These are phyloP conservation scores for Clarias macrocephalus DNA, from an alignment of 2,113 vertebrate genomes.

Conservation along the genomic window DNA sequence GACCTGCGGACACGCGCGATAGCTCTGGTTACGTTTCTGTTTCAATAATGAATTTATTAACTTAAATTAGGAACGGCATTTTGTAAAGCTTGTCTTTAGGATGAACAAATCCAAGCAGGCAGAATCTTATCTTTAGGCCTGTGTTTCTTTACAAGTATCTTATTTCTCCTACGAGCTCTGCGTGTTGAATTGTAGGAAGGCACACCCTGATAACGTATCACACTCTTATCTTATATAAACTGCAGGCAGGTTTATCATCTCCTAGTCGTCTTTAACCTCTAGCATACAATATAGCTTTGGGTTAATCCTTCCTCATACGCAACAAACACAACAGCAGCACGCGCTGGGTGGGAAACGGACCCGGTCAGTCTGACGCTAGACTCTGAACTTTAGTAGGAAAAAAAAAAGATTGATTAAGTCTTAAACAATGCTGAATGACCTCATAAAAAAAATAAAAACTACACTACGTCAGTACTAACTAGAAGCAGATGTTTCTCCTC, in stretches of 20 bases:
- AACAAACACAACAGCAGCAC: background rate
- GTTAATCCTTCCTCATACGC: slow-evolving; percentile 2
- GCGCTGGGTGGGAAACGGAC: background rate
- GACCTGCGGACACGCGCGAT: slow-evolving; percentile 67
- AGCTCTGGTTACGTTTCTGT: background rate
- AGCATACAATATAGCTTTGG: slow-evolving; percentile 18
- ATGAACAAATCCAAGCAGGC: background rate
- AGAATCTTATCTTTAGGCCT: background rate
- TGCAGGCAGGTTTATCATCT: slow-evolving; percentile 37
- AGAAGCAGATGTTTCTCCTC: slow-evolving; percentile 65
- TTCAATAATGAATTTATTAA: too few species aligned
- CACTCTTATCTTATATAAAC: slow-evolving; percentile 58
- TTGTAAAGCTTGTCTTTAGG: background rate
- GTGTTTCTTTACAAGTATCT: background rate
- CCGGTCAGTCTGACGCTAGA: background rate
- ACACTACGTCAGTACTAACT: slow-evolving; percentile 63
- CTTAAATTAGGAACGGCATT: background rate
- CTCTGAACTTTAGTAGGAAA: background rate
- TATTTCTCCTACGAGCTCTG: background rate
- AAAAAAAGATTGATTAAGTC: slow-evolving; percentile 18
- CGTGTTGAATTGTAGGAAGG: background rate
- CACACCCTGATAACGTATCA: background rate
- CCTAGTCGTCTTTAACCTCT: slow-evolving; percentile 5
- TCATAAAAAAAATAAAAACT: slow-evolving; percentile 55
- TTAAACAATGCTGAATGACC: slow-evolving; percentile 53